These are phyloP conservation scores for Sigmodon hispidus DNA, from an alignment of 2,113 vertebrate species.

Conservation along the genomic window DNA sequence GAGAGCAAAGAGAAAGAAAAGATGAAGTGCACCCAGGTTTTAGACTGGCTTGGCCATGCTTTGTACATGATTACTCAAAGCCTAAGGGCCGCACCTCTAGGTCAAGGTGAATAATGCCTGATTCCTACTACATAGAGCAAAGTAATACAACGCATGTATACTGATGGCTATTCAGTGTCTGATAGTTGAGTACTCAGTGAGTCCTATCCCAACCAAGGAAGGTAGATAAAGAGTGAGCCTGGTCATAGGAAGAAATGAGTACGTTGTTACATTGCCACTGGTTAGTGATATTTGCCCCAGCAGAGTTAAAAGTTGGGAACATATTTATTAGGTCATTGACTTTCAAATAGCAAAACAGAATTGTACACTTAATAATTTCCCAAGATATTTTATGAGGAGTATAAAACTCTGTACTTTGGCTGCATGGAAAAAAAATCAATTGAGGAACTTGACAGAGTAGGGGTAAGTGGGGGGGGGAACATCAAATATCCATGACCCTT, in stretches of 20 bases:
- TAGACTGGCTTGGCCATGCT: too few relatives aligned
- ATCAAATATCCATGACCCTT: not conserved
- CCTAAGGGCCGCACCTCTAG: too few relatives aligned
- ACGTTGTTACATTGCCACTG: not conserved
- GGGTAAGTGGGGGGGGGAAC: not conserved
- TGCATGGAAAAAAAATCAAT: not conserved
- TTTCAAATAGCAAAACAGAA: not conserved
- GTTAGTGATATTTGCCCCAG: not conserved
- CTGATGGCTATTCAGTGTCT: not conserved
- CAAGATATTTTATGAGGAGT: not conserved
- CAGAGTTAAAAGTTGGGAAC: not conserved
- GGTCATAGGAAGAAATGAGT: not conserved
- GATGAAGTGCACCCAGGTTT: too few relatives aligned
- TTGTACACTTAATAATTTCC: not conserved
- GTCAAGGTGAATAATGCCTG: too few relatives aligned
- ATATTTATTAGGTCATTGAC: not conserved
- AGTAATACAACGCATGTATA: not conserved
- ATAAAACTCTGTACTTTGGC: not conserved
- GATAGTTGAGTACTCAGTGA: fast-evolving
- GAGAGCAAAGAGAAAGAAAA: not conserved
- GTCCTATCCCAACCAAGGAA: not conserved
- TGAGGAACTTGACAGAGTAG: not conserved
- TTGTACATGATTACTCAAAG: too few relatives aligned
- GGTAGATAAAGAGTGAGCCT: not conserved
- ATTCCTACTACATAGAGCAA: too few relatives aligned